A percentile compares a stretch with the other conserved stretches of the same genome.
Conservation (phyloP, 2,888 invertebrate genomes). For the Ditula angustiorana region DNA sequence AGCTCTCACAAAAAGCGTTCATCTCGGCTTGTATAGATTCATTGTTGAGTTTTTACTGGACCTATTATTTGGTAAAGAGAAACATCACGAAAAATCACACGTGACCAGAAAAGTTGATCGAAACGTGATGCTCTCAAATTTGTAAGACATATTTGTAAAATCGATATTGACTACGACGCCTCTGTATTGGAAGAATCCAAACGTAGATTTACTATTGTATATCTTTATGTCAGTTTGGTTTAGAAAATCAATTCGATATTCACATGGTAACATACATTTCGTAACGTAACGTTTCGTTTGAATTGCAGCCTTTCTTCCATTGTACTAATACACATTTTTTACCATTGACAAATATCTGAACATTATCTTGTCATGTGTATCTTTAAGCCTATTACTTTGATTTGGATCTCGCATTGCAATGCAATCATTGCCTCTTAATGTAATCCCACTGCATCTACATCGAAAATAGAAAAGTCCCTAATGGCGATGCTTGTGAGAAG, state of each 20-base stretch:
- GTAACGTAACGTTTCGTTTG: slow-evolving; percentile 8
- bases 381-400: slow-evolving; percentile 34
- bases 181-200: not conserved
- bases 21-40: slow-evolving; percentile 33
- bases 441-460: slow-evolving; percentile 38
- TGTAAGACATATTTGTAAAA: not conserved
- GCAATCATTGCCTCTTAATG: slow-evolving; percentile 41
- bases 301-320: slow-evolving; percentile 9
- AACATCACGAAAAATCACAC: slow-evolving; percentile 25
- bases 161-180: no score
- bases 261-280: not conserved
- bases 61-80: slow-evolving; percentile 21
- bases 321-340: slow-evolving; percentile 17
- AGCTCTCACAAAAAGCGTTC: slow-evolving; percentile 44
- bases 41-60: slow-evolving; percentile 41
- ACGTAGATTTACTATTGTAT: not conserved
- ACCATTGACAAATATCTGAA: slow-evolving; percentile 16
- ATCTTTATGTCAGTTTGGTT: not conserved
- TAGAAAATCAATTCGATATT: not conserved
- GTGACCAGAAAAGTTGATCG: slow-evolving; percentile 3
- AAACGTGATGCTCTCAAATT: slow-evolving; percentile 12
- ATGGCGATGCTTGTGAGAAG: slow-evolving; percentile 62
- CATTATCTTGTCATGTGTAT: slow-evolving; percentile 27
- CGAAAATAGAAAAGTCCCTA: slow-evolving; percentile 56
- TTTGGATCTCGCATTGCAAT: slow-evolving; percentile 40